Percentiles rank a stretch among this genome's conserved stretches.
These are phyloP conservation scores for Steatornis caripensis DNA, from an alignment of 2,113 vertebrate species.

Conservation along the genomic window DNA sequence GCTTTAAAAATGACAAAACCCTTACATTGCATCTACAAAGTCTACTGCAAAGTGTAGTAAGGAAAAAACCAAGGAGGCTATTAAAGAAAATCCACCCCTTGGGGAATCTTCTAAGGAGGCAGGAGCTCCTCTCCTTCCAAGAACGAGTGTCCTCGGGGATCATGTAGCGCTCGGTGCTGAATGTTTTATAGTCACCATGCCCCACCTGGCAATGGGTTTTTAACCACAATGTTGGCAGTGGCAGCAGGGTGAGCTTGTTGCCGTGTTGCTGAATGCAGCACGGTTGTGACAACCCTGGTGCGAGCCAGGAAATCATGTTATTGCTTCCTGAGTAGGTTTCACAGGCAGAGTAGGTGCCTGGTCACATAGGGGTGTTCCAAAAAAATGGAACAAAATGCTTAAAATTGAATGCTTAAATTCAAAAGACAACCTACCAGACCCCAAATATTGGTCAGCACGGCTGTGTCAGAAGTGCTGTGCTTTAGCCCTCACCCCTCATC, in stretches of 20 bases:
- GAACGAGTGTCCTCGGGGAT: not conserved
- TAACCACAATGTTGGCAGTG: not conserved
- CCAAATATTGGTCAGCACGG: not conserved
- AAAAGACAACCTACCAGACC: not conserved
- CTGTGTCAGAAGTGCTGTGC: not conserved
- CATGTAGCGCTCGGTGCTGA: accelerated
- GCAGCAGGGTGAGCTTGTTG: not conserved
- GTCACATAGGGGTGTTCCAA: not conserved
- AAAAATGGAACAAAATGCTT: not conserved
- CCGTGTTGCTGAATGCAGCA: not conserved
- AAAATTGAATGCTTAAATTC: not conserved
- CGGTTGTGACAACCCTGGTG: not conserved
- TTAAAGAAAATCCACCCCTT: not conserved
- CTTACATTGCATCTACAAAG: not conserved
- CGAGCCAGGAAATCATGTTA: not conserved
- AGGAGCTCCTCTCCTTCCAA: not conserved
- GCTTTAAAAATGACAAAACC: not conserved
- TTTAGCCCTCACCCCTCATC: not conserved
- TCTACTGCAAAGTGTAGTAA: not conserved
- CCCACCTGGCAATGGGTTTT: not conserved
- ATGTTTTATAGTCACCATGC: not conserved
- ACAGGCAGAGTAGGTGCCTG: not conserved
- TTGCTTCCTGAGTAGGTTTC: not conserved
- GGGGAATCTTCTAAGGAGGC: not conserved
- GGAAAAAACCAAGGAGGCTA: not conserved